Evolutionary conservation across 2,113 vertebrate species (phyloP).

Genomic region (Centropristis striata): DNA sequence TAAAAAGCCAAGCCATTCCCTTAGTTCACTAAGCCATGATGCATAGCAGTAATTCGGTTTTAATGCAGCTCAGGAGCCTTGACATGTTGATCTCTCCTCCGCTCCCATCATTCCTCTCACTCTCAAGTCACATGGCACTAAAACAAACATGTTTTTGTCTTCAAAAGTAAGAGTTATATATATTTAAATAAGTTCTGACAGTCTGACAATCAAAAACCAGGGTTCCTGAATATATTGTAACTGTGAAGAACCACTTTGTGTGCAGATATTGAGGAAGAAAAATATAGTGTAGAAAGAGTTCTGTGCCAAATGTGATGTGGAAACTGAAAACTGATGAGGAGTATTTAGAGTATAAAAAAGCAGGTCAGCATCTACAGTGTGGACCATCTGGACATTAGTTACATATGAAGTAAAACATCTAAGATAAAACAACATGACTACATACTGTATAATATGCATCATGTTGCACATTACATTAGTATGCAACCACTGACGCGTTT

Average conservation of each 20-base stretch:
- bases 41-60: conserved; percentile 11
- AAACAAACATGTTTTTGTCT: conserved; percentile 16
- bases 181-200: background rate
- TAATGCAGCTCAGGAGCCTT: conserved; percentile 33
- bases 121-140: conserved; percentile 3
- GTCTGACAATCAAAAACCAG: background rate
- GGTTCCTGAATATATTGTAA: background rate
- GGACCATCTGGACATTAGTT: conserved; percentile 30
- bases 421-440: conserved; percentile 41
- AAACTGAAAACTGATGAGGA: background rate
- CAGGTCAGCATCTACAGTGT: background rate
- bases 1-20: background rate
- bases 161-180: conserved; percentile 3
- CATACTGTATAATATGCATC: conserved; percentile 55
- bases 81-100: background rate
- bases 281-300: background rate
- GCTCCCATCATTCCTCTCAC: conserved; percentile 4
- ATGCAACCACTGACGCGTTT: conserved; percentile 77
- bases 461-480: conserved; percentile 72
- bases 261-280: background rate
- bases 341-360: too few relatives aligned
- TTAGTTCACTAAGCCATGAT: conserved; percentile 2
- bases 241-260: background rate
- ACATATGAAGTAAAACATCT: conserved; percentile 46
- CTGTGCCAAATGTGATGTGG: background rate